Percentiles rank a stretch among this genome's conserved stretches.
These are phyloP conservation scores for Conops quadrifasciatus DNA, from an alignment of 2,888 invertebrate genomes.

Conservation along the genomic window DNA sequence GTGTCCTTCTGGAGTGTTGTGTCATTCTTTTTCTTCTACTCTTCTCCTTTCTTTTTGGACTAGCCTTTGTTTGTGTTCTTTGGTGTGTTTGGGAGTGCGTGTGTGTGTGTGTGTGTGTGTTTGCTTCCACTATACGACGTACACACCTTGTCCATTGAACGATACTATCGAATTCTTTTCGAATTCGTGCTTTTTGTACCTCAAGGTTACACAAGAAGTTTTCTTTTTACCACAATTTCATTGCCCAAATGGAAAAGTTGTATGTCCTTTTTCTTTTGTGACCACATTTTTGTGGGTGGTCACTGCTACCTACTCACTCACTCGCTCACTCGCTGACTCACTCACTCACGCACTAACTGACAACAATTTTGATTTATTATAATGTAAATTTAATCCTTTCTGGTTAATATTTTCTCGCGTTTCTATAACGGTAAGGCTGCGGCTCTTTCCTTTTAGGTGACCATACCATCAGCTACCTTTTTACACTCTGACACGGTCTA, in stretches of 20 bases:
- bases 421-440: conserved; percentile 3
- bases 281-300: not conserved
- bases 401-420: conserved; percentile 3
- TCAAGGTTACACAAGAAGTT: too few relatives aligned
- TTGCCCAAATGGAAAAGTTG: not conserved
- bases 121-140: too few relatives aligned
- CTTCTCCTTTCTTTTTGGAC: too few relatives aligned
- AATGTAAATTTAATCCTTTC: not conserved
- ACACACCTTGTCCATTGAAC: too few relatives aligned
- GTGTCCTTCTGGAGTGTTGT: too few relatives aligned
- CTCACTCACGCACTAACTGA: not conserved
- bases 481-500: conserved; percentile 17
- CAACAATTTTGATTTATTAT: not conserved
- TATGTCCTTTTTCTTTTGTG: not conserved
- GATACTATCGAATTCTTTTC: too few relatives aligned
- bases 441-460: not conserved
- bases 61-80: too few relatives aligned
- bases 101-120: too few relatives aligned
- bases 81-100: too few relatives aligned
- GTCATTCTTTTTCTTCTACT: too few relatives aligned
- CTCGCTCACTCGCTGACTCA: not conserved
- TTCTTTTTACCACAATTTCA: too few relatives aligned
- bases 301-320: conserved; percentile 5
- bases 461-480: conserved; percentile 8
- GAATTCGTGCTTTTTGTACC: too few relatives aligned